phyloP scores from a whole-genome alignment of 2,888 invertebrate genomes.

The Diarsia mendica region DNA sequence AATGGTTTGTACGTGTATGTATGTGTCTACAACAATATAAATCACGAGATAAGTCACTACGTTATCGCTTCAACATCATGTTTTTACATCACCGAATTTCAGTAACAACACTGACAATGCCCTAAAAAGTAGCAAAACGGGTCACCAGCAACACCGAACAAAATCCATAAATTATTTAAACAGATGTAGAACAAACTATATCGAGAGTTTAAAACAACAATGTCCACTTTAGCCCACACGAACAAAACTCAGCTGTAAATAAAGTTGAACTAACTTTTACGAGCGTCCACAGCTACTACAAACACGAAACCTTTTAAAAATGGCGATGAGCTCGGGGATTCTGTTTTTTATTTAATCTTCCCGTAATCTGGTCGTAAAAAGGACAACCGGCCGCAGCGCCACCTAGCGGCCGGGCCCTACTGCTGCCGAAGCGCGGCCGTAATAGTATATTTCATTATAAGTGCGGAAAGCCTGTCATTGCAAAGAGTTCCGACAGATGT shows the following conservation, averaged over 20 bases:
- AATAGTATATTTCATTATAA: no score
- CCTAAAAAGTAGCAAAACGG: slow-evolving; percentile 37
- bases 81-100: slow-evolving; percentile 16
- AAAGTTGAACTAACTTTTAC: slow-evolving; percentile 67
- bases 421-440: slow-evolving; percentile 76
- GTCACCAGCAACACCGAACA: slow-evolving; percentile 46
- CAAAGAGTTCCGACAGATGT: no score
- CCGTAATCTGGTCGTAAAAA: slow-evolving; percentile 76
- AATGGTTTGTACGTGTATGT: no score
- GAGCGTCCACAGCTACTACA: slow-evolving; percentile 58
- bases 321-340: slow-evolving; percentile 59
- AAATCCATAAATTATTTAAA: slow-evolving; percentile 61
- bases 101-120: slow-evolving; percentile 35
- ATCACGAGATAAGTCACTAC: slow-evolving; percentile 7
- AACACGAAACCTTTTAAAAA: slow-evolving; percentile 67
- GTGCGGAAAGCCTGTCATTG: no score
- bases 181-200: slow-evolving; percentile 62
- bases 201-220: slow-evolving; percentile 59
- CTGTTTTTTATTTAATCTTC: slow-evolving; percentile 76
- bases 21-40: slow-evolving; percentile 3
- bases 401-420: slow-evolving; percentile 55
- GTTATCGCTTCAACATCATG: slow-evolving; percentile 18
- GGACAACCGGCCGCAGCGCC: slow-evolving; percentile 62
- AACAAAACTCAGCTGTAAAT: slow-evolving; percentile 65
- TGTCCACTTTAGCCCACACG: slow-evolving; percentile 60